Evolutionary conservation across 2,797 vertebrate species (phyloP).

Genomic region (Microctenopoma steveboyesi): DNA sequence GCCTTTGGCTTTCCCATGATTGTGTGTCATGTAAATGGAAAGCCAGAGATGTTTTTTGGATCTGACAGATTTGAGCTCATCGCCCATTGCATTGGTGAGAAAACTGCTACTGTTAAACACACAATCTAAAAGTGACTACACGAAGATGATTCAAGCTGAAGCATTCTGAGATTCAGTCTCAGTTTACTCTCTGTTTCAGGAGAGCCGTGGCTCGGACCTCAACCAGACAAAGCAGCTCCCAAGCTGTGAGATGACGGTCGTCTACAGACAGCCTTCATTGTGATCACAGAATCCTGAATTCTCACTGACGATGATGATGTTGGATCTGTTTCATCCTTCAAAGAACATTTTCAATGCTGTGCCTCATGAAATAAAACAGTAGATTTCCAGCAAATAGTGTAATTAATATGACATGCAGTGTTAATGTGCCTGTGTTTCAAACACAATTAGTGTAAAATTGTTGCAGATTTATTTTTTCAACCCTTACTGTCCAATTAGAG

Average conservation of each 20-base stretch:
- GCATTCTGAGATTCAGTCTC: background rate
- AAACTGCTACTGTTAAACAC: background rate
- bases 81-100: conserved; percentile 89
- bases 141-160: background rate
- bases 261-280: background rate
- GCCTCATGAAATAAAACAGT: conserved; percentile 8
- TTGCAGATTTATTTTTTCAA: no score
- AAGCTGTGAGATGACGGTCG: conserved; percentile 66
- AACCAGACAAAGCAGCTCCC: conserved; percentile 69
- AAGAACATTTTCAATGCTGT: background rate
- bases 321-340: background rate
- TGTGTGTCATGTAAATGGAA: conserved; percentile 84
- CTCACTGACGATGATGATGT: background rate
- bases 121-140: background rate
- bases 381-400: background rate
- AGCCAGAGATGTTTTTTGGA: conserved; percentile 89
- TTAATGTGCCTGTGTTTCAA: conserved; percentile 3
- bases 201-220: conserved; percentile 93
- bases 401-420: conserved; percentile 3
- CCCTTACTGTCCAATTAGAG: no score
- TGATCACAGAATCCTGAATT: background rate
- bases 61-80: conserved; percentile 94
- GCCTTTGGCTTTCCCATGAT: conserved; percentile 90
- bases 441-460: no score
- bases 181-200: conserved; percentile 80